These are phyloP conservation scores for Xyliphius kryptos DNA, from an alignment of 2,113 vertebrate species.

Conservation along the genomic window DNA sequence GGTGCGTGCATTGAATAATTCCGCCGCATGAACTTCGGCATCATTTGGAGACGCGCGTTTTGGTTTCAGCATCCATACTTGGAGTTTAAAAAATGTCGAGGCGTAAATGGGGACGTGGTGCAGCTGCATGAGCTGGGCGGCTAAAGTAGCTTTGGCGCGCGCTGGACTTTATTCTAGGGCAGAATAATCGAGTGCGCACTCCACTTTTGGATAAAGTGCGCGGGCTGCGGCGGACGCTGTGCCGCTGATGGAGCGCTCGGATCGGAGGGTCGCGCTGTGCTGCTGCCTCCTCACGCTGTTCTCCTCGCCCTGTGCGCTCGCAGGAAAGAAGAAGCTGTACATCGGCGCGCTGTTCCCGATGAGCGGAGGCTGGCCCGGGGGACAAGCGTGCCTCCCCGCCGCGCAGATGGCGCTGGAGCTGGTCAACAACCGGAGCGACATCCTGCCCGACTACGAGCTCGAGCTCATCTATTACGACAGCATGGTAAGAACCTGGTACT, in stretches of 20 bases:
- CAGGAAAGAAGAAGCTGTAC: constrained; percentile 87
- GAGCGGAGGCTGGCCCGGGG: constrained; percentile 89
- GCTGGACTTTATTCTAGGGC: too few species aligned
- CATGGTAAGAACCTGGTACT: constrained; percentile 67
- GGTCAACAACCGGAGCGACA: constrained; percentile 86
- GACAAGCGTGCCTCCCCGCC: constrained; percentile 84
- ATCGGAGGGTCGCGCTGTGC: constrained; percentile 18
- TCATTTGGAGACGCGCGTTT: too few species aligned
- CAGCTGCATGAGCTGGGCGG: too few species aligned
- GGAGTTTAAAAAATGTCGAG: too few species aligned
- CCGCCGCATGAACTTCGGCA: too few species aligned
- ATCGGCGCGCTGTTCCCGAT: constrained; percentile 90
- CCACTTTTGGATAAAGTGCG: too few species aligned
- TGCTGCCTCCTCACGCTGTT: constrained; percentile 47
- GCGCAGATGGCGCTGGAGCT: constrained; percentile 89
- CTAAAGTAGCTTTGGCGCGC: too few species aligned
- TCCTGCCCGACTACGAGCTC: constrained; percentile 86
- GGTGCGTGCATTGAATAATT: too few species aligned
- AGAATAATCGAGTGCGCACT: too few species aligned
- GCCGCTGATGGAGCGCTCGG: neutral
- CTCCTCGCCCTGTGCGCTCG: constrained; percentile 59
- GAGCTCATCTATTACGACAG: constrained; percentile 90
- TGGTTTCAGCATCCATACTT: too few species aligned
- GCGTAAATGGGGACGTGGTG: too few species aligned
- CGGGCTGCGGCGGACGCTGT: too few species aligned